Conservation (phyloP, 2,113 vertebrate genomes). For the Platycercus adscitus region DNA sequence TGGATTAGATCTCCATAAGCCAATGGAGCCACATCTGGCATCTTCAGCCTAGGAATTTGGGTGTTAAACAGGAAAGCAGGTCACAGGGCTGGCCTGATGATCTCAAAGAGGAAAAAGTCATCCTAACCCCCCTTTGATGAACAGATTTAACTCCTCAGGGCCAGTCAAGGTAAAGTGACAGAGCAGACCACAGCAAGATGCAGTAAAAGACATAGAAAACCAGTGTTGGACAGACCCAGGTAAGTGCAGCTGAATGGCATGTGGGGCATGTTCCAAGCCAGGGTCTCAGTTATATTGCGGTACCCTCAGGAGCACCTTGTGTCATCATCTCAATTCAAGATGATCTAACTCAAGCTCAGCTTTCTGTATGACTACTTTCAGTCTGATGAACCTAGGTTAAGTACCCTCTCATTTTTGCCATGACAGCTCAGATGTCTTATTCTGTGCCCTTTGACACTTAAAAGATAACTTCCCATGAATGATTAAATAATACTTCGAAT, state of each 20-base stretch:
- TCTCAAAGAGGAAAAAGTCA: background rate
- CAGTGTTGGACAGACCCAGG: background rate
- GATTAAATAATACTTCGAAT: background rate
- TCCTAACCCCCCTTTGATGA: background rate
- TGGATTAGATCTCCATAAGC: background rate
- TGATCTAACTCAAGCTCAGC: background rate
- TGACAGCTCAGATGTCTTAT: background rate
- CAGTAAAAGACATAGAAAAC: background rate
- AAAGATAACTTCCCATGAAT: background rate
- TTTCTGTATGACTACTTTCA: background rate
- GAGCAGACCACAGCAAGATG: background rate
- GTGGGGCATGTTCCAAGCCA: background rate
- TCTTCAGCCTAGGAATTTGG: background rate
- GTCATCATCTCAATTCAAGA: background rate
- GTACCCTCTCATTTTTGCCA: background rate
- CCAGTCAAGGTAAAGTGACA: background rate
- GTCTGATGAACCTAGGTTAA: background rate
- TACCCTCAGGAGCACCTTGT: background rate
- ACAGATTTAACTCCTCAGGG: background rate
- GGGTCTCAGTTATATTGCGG: background rate
- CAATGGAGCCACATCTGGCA: background rate
- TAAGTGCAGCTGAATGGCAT: background rate
- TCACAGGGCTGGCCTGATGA: background rate
- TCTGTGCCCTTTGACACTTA: background rate
- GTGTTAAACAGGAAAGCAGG: background rate